Evolutionary conservation across 2,888 invertebrate genomes (phyloP), one percentile per base, ranked within the genome.

Genomic region (Hyalella azteca): DNA sequence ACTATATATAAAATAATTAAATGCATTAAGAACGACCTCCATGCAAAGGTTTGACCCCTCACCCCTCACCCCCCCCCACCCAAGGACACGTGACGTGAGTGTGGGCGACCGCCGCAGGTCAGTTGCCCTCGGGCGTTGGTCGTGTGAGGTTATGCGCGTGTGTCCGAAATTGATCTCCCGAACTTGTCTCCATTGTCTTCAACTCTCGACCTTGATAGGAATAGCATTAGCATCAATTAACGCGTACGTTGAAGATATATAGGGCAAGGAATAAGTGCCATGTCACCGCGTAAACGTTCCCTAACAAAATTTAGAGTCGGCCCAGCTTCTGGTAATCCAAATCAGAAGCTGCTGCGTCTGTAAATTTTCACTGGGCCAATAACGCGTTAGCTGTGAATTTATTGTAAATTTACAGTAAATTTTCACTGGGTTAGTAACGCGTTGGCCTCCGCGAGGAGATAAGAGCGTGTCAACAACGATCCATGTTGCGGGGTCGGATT

Each of bases 51-150:
- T 5, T 5, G n/a, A 49, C 4, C 49, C 19, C 15, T n/a, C 7
- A 22, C 5, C 49, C 49, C 19, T 7, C 49, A 13, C 13, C n/a
- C 15, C 49, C n/a, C 22, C 49, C 45, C 45, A 22, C 49, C 26
- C 29, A 54, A 26, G 54, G 54, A 54, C 29, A 54, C 54, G 22
- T 13, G 54, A n/a, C 54, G 3, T 26, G 9, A 54, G 54, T 29
- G 54, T 29, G 54, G 54, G 22, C 54, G 29, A 22, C 54, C 54
- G 54, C 54, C 7, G 2, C 4, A 9, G 22, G 54, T 54, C 54
- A 54, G 54, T 54, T 54, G 54, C 54, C 54, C 54, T 26, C 54
- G 54, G 54, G 54, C 54, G 22, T 22, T 54, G 22, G 54, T 26
- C 7, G 54, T 54, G 54, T 11, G 0, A 45, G 45, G 26, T 9